These are phyloP conservation scores for Sminthurides bifidus DNA, from an alignment of 1,140 invertebrate species.

Conservation along the genomic window DNA sequence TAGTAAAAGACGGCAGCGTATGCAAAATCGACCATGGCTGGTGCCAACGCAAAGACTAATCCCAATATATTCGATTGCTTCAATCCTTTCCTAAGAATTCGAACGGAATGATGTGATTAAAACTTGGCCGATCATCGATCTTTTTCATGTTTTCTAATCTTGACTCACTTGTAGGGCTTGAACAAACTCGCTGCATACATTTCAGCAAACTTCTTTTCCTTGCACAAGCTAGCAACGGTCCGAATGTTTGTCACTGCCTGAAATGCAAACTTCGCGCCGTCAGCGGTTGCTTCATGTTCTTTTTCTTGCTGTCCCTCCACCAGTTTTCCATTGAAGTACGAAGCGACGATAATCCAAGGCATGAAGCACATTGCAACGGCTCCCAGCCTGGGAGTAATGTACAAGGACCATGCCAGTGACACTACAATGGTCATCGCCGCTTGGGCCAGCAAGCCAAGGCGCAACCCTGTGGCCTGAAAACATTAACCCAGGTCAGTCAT, in stretches of 20 bases:
- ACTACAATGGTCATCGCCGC: constrained; percentile 57
- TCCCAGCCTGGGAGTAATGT: constrained; percentile 69
- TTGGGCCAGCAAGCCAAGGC: constrained; percentile 65
- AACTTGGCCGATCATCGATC: background rate
- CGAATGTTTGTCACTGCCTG: constrained; percentile 43
- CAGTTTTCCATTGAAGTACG: constrained; percentile 58
- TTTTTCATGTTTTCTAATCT: background rate
- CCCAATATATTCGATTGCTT: constrained; percentile 54
- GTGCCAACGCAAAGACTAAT: constrained; percentile 60
- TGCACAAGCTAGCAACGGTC: constrained; percentile 42
- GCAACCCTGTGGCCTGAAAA: constrained; percentile 59
- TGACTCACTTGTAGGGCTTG: constrained; percentile 21
- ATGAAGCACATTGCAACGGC: constrained; percentile 47
- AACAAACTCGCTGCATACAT: constrained; percentile 33
- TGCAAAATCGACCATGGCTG: constrained; percentile 59
- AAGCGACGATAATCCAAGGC: constrained; percentile 60
- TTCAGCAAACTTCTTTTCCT: constrained; percentile 38
- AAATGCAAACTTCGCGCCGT: constrained; percentile 43
- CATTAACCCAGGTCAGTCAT: too few relatives aligned
- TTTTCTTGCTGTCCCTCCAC: constrained; percentile 49
- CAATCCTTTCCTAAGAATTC: constrained; percentile 1
- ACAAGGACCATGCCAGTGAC: constrained; percentile 58
- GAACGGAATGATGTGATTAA: background rate
- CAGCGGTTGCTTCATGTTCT: constrained; percentile 51
- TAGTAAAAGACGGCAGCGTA: constrained; percentile 70